A percentile compares a stretch with the other conserved stretches of the same genome.
Evolutionary conservation across 2,888 invertebrate species (phyloP).

Genomic region (Clivina fossor): DNA sequence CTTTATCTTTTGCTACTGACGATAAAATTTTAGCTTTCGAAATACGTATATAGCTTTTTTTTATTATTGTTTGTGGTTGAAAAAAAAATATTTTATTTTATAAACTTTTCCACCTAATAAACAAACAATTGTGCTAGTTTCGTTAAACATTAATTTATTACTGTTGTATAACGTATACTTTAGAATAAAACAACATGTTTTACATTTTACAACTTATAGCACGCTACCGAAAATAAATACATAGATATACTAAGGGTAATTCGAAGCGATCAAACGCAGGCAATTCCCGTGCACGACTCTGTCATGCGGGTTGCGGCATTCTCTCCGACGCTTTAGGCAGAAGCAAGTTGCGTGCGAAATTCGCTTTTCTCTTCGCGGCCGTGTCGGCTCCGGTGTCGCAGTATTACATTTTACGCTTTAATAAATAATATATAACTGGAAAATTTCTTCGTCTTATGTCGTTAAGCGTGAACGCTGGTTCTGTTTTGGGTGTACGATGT

Average conservation of each 20-base stretch:
- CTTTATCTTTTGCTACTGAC: too few species aligned
- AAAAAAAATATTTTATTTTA: too few species aligned
- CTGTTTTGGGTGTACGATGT: too few species aligned
- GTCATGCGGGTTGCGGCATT: background rate
- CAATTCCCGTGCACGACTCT: background rate
- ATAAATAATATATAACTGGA: constrained; percentile 33
- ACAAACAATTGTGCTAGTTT: too few species aligned
- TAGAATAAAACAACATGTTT: background rate
- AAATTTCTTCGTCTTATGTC: constrained; percentile 30
- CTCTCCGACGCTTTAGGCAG: background rate
- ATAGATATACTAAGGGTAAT: background rate
- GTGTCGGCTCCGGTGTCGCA: too few species aligned
- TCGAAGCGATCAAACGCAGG: background rate
- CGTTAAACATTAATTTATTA: too few species aligned
- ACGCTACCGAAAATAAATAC: background rate
- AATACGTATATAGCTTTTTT: too few species aligned
- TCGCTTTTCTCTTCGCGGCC: constrained; percentile 24
- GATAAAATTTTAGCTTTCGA: too few species aligned
- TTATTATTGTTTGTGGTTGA: too few species aligned
- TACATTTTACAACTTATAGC: background rate
- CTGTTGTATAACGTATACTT: background rate
- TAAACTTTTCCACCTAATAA: too few species aligned
- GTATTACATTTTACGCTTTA: constrained; percentile 33
- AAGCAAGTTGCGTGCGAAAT: constrained; percentile 29
- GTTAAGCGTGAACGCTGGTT: constrained; percentile 12